Evolutionary conservation across 2,797 vertebrate species (phyloP).

Genomic region (Oreortyx pictus): DNA sequence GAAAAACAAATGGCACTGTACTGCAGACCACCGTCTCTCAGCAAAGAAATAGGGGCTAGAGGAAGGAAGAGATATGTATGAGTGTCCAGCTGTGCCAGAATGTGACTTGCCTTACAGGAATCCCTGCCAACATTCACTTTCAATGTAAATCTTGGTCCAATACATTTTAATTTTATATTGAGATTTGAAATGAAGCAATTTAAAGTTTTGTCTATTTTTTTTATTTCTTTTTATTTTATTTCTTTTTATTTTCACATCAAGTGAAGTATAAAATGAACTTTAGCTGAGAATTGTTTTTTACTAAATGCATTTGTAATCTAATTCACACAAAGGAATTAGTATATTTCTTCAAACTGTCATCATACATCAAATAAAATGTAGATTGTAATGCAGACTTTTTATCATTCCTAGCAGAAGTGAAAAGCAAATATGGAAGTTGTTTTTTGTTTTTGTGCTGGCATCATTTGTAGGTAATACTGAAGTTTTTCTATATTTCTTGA

Average conservation of each 20-base stretch:
- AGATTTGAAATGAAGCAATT: not conserved
- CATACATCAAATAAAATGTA: constrained; percentile 19
- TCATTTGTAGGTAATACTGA: not conserved
- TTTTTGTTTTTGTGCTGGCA: not conserved
- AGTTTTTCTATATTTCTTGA: not conserved
- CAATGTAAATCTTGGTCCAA: not conserved
- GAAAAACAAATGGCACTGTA: not conserved
- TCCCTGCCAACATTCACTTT: not conserved
- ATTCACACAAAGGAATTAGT: constrained; percentile 66
- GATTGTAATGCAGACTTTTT: not conserved
- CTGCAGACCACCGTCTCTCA: not conserved
- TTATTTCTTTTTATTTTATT: too few species aligned
- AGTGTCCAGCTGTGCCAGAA: not conserved
- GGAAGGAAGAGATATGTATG: not conserved
- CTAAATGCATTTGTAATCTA: constrained; percentile 60
- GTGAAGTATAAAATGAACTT: not conserved
- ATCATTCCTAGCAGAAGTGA: not conserved
- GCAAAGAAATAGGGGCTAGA: not conserved
- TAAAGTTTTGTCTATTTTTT: not conserved
- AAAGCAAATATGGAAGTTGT: not conserved
- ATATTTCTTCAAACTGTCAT: constrained; percentile 47
- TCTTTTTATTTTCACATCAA: too few species aligned
- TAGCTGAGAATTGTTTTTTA: constrained; percentile 34
- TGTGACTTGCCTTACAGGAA: not conserved
- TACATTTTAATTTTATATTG: not conserved